Percentiles rank a stretch among this genome's conserved stretches.
These are phyloP conservation scores for Leucopsar rothschildi DNA, from an alignment of 2,113 vertebrate species.

Conservation along the genomic window DNA sequence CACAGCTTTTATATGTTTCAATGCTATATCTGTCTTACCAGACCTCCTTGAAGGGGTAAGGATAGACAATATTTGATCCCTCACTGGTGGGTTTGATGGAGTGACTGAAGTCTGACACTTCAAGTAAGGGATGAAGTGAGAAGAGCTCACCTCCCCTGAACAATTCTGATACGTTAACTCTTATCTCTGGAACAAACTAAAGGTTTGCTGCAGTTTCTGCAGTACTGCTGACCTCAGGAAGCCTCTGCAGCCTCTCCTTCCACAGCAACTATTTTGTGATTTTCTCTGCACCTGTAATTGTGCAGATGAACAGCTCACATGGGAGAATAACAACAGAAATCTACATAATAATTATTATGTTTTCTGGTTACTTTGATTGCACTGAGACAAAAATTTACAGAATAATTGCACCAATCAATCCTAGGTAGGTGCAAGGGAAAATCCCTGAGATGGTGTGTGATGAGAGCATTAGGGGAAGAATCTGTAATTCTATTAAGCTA, in stretches of 20 bases:
- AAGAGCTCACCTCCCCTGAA: neutral
- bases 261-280: neutral
- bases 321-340: constrained; percentile 21
- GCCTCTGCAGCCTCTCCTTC: neutral
- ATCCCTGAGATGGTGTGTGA: neutral
- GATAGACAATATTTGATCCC: neutral
- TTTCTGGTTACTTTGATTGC: constrained; percentile 48
- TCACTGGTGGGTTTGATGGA: neutral
- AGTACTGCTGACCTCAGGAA: neutral
- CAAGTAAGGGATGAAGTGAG: neutral
- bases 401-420: constrained; percentile 46
- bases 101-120: neutral
- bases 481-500: neutral
- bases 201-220: neutral
- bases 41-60: neutral
- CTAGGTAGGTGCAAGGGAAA: neutral
- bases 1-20: neutral
- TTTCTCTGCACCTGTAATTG: constrained; percentile 39
- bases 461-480: neutral
- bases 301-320: neutral
- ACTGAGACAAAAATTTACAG: constrained; percentile 44
- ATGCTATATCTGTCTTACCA: neutral
- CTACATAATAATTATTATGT: constrained; percentile 41
- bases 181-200: neutral
- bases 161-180: neutral